phyloP scores from a whole-genome alignment of 2,888 invertebrate species.

The Apodemia hepburni region DNA sequence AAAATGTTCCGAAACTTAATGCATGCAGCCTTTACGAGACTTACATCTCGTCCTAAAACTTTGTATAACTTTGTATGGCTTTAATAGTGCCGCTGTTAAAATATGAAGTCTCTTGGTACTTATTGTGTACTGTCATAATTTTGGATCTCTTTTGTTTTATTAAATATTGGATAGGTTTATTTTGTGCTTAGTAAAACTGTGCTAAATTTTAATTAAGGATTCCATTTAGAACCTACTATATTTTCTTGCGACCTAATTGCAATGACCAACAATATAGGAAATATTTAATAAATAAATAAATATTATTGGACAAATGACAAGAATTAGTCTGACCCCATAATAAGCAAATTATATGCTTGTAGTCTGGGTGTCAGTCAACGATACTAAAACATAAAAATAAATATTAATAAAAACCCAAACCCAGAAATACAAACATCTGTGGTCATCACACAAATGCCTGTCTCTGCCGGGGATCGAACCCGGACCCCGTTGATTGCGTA shows the following conservation, averaged over 20 bases:
- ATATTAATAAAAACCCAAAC: too few species aligned
- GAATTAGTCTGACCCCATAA: too few species aligned
- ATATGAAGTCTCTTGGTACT: not conserved
- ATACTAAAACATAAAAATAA: too few species aligned
- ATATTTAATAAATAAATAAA: too few species aligned
- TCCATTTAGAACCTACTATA: not conserved
- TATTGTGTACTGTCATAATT: not conserved
- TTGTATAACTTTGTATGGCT: conserved; percentile 17
- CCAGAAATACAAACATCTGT: too few species aligned
- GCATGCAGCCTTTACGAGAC: not conserved
- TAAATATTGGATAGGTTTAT: too few species aligned
- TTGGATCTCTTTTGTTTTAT: not conserved
- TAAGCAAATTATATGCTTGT: too few species aligned
- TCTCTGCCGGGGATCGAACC: too few species aligned
- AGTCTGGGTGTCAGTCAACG: too few species aligned
- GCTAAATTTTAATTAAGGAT: not conserved
- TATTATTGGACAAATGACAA: too few species aligned
- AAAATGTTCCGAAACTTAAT: conserved; percentile 7
- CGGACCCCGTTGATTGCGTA: too few species aligned
- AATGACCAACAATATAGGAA: not conserved
- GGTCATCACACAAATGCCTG: too few species aligned
- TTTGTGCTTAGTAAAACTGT: not conserved
- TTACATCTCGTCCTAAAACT: conserved; percentile 9
- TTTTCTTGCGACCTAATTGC: not conserved
- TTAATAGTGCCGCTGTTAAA: not conserved